Base-by-base conservation (phyloP, 2,113 vertebrate genomes). In the Cottus gobio region DNA sequence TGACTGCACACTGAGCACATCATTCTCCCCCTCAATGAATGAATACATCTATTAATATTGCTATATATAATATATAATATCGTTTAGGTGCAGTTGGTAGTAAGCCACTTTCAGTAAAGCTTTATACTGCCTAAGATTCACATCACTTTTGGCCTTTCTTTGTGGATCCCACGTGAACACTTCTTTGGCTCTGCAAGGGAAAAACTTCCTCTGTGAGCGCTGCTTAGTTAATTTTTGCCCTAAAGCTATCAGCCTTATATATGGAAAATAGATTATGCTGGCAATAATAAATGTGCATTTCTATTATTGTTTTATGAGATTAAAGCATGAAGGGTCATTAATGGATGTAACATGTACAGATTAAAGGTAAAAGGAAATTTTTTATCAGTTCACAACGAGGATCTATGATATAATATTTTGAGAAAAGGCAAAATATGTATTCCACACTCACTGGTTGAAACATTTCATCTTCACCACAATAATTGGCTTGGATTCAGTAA, bases 281-380 rank as follows among this genome's bases (percentile, higher is more conserved):
- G 31, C 12, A 48, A 44, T 44, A 60, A 71, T 36, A 61, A 75
- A 79, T 70, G 28, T 76, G 31, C 26, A 80, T 73, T 67, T 69
- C 4, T 10, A 44, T 73, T 34, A 60, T 77, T 86, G 75, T 44
- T 65, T 73, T 73, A 58, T 71, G 61, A 72, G 54, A 71, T 28
- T 30, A 71, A 77, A 70, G 42, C 28, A 77, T 39, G 26, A 80
- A 82, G 63, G 30, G 30, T 62, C 78, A 75, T 28, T 84, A 66
- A 81, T 66, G 44, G 42, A 37, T 48, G 60, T 34, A 54, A 18
- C 34, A 44, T 36, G 28, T 22, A 44, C n/a, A 60, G 36, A 79
- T 26, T 64, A 13, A 37, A 71, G 79, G 34, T 61, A 64, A 62
- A 75, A 46, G 22, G 11, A 6, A 67, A 60, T 72, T 68, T 52